Conservation (phyloP, 2,888 invertebrate species). For the Epiperipatus broadwayi region DNA sequence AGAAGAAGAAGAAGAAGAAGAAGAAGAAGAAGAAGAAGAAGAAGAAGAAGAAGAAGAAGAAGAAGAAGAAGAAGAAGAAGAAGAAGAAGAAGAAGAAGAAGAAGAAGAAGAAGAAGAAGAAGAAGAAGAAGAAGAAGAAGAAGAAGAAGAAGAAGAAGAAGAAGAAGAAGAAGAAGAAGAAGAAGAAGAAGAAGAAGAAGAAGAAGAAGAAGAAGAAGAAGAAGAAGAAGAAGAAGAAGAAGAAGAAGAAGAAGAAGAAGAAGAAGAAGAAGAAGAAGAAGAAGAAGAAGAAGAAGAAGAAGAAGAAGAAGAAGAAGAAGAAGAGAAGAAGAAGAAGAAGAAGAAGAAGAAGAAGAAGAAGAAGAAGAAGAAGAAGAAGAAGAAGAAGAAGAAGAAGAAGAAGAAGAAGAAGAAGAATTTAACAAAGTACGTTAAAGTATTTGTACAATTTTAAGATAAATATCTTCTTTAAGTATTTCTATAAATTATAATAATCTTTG, state of each 20-base stretch:
- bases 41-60: neutral
- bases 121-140: neutral
- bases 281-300: neutral
- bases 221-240: constrained; percentile 10
- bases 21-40: neutral
- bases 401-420: too few relatives aligned
- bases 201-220: constrained; percentile 12
- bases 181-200: constrained; percentile 13
- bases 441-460: too few relatives aligned
- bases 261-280: neutral
- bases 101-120: neutral
- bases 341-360: too few relatives aligned
- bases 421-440: too few relatives aligned
- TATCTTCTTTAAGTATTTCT: too few relatives aligned
- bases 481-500: too few relatives aligned
- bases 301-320: neutral
- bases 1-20: neutral
- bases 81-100: neutral
- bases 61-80: neutral
- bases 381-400: too few relatives aligned
- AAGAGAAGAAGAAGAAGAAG: neutral
- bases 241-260: constrained; percentile 7
- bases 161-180: constrained; percentile 12
- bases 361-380: too few relatives aligned
- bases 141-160: neutral